phyloP scores from a whole-genome alignment of 2,888 invertebrate species.

The Eupeodes luniger region DNA sequence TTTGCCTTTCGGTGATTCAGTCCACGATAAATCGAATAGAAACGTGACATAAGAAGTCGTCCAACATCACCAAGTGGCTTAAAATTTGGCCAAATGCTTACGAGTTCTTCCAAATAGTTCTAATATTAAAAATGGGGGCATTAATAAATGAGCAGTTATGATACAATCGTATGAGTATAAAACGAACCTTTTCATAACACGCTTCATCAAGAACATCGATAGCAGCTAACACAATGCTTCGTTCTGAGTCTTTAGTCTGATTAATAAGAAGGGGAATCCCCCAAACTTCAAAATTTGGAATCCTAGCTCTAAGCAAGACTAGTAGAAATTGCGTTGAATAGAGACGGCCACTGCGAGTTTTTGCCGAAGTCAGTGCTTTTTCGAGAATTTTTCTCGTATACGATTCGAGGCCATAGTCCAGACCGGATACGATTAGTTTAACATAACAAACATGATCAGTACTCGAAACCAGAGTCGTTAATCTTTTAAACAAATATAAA shows the following conservation, averaged over 20 bases:
- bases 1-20: slow-evolving; percentile 88
- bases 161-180: not conserved
- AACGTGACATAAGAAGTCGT: slow-evolving; percentile 89
- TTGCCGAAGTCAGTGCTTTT: slow-evolving; percentile 83
- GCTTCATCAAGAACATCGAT: slow-evolving; percentile 95
- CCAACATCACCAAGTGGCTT: slow-evolving; percentile 91
- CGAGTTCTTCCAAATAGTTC: slow-evolving; percentile 90
- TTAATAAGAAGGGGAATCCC: slow-evolving; percentile 92
- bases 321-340: slow-evolving; percentile 97
- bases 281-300: slow-evolving; percentile 92
- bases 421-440: slow-evolving; percentile 95
- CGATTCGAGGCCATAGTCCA: slow-evolving; percentile 93
- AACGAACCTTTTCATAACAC: slow-evolving; percentile 91
- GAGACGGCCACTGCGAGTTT: slow-evolving; percentile 87
- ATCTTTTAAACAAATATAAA: slow-evolving; percentile 84
- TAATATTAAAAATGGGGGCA: slow-evolving; percentile 79
- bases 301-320: slow-evolving; percentile 90
- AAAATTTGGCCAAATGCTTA: slow-evolving; percentile 89
- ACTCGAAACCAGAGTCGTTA: slow-evolving; percentile 91
- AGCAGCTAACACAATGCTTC: slow-evolving; percentile 91
- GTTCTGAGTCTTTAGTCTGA: slow-evolving; percentile 93
- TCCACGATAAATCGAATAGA: slow-evolving; percentile 90
- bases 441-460: slow-evolving; percentile 96
- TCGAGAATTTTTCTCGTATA: slow-evolving; percentile 88
- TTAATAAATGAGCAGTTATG: not conserved